Conservation (phyloP, 2,113 vertebrate species). For the Ploceus nigricollis region DNA sequence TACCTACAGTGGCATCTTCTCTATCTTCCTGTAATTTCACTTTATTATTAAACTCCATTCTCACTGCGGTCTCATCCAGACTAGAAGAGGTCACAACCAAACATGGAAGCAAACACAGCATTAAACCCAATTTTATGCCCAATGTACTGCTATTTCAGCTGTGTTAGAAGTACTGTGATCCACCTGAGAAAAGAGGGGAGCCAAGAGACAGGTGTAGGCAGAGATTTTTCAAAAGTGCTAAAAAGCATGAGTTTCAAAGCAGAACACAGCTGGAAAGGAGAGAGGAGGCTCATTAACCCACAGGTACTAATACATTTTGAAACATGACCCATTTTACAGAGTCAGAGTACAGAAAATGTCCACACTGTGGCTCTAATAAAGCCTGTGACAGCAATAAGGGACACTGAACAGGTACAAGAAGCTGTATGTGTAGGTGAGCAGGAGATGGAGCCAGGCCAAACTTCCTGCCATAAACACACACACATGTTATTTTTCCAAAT, state of each 20-base stretch:
- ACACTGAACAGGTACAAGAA: not conserved
- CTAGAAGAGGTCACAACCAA: not conserved
- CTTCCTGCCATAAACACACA: not conserved
- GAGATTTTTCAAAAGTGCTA: not conserved
- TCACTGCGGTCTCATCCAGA: not conserved
- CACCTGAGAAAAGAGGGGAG: not conserved
- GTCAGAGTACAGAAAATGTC: not conserved
- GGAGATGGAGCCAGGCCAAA: not conserved
- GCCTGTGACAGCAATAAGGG: not conserved
- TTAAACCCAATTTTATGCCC: not conserved
- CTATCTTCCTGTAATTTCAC: not conserved
- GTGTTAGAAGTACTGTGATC: not conserved
- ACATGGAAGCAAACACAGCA: not conserved
- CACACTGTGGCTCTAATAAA: not conserved
- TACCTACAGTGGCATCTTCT: not conserved
- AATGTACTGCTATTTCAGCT: not conserved
- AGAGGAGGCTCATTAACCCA: not conserved
- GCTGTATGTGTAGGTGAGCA: not conserved
- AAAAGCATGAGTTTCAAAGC: constrained; percentile 7
- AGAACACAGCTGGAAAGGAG: not conserved
- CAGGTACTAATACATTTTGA: not conserved
- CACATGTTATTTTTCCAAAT: not conserved
- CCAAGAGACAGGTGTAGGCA: not conserved
- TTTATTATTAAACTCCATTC: constrained; percentile 6
- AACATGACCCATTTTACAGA: not conserved